phyloP scores from a whole-genome alignment of 2,797 vertebrate species.

The Liparis tanakae region DNA sequence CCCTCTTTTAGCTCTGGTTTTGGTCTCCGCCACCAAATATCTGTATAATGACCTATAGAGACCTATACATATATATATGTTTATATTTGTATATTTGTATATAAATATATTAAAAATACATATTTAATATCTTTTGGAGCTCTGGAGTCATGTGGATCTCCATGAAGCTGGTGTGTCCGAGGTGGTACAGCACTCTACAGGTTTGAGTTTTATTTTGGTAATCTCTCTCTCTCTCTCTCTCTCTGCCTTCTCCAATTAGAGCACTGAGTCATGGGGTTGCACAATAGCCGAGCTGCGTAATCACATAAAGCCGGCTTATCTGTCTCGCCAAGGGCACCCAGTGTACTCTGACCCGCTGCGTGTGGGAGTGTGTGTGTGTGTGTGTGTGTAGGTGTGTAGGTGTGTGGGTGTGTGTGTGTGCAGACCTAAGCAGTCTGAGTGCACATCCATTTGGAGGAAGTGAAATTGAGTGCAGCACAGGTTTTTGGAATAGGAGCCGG shows the following conservation, averaged over 20 bases:
- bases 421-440: conserved; percentile 43
- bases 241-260: conserved; percentile 51
- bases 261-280: conserved; percentile 78
- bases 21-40: too few relatives aligned
- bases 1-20: too few relatives aligned
- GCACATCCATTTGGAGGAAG: conserved; percentile 43
- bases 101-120: too few relatives aligned
- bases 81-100: too few relatives aligned
- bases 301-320: conserved; percentile 80
- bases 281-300: conserved; percentile 73
- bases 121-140: not conserved
- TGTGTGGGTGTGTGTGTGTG: conserved; percentile 27
- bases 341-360: conserved; percentile 65
- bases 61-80: too few relatives aligned
- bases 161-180: not conserved
- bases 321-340: conserved; percentile 82
- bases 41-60: too few relatives aligned
- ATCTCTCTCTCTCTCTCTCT: not conserved
- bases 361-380: conserved; percentile 36
- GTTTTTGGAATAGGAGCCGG: conserved; percentile 28
- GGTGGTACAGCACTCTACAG: not conserved
- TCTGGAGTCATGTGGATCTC: not conserved
- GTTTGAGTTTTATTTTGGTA: conserved; percentile 4
- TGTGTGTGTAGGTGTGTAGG: conserved; percentile 32
- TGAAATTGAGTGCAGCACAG: conserved; percentile 25